Base-by-base conservation (phyloP, 1,140 invertebrate species). In the Centruroides sculpturatus region DNA sequence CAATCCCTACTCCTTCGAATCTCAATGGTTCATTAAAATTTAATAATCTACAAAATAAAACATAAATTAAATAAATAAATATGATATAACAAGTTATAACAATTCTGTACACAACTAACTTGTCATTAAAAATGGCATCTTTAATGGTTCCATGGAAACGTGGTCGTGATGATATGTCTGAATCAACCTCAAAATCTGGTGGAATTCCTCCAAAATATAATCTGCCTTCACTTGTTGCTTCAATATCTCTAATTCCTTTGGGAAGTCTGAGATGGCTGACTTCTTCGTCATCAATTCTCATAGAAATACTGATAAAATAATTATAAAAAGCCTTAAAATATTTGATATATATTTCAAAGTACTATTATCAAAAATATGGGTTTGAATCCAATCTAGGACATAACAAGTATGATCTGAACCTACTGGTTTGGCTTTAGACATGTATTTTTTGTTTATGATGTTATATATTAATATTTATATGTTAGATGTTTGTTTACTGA, bases 41-140 rank as follows among this genome's bases (percentile, higher is more conserved):
- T 5, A 87, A 57, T 10, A 85, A 67, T 64, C 81, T 83, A 35
- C 10, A 55, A 53, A 59, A 13, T 35, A 23, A 53, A 9, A 23
- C 23, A 23, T 23, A 23, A 23, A 23, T 23, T 23, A n/a, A n/a
- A n/a, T n/a, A n/a, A n/a, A n/a, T n/a, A n/a, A n/a, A 23, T 23
- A 23, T 23, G 1, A 23, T 23, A 23, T 23, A 23, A 23, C 23
- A 23, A 23, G 23, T 23, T 23, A 23, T 2, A 23, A 2, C 23
- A 23, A 23, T 23, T 23, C 23, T 23, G 23, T 1, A 23, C 23
- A 23, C 23, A 23, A 9, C 23, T 79, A 75, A 86, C 84, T 81
- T 77, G 64, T 87, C 82, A 70, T 89, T 86, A 62, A 90, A 83
- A 59, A 88, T 82, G 13, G 85, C 80, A 75, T 93, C 86, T 66